phyloP scores from a whole-genome alignment of 2,888 invertebrate genomes.

The Elmis aenea region DNA sequence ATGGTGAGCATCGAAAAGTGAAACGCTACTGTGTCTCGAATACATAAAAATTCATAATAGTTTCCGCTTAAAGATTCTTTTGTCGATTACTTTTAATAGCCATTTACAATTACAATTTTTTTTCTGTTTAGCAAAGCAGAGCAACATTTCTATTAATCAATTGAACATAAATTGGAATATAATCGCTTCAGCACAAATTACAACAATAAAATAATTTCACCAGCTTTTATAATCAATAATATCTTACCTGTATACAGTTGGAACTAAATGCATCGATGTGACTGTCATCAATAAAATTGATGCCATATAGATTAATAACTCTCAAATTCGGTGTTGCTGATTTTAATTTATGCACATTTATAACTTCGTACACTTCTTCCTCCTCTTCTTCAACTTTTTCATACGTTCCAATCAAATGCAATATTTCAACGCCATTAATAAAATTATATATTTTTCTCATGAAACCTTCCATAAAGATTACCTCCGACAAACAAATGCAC shows the following conservation, averaged over 20 bases:
- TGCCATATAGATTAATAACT: constrained; percentile 97
- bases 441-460: constrained; percentile 99
- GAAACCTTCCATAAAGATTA: constrained; percentile 99
- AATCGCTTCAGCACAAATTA: no score
- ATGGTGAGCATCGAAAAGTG: no score
- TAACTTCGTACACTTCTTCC: constrained; percentile 98
- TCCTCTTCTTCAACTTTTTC: constrained; percentile 98
- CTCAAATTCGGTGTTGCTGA: constrained; percentile 95
- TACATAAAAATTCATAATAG: no score
- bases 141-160: no score
- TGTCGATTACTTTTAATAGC: no score
- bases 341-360: constrained; percentile 98
- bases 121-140: no score
- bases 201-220: no score
- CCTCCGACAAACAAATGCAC: constrained; percentile 91
- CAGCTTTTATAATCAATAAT: no score
- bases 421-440: constrained; percentile 93
- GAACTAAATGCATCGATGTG: constrained; percentile 98
- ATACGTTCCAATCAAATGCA: constrained; percentile 96
- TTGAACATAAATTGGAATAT: no score
- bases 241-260: constrained; percentile 79
- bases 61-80: no score
- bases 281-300: constrained; percentile 96
- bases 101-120: no score
- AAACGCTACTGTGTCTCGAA: no score